phyloP scores from a whole-genome alignment of 2,888 invertebrate species.

The Schizaphis graminum region DNA sequence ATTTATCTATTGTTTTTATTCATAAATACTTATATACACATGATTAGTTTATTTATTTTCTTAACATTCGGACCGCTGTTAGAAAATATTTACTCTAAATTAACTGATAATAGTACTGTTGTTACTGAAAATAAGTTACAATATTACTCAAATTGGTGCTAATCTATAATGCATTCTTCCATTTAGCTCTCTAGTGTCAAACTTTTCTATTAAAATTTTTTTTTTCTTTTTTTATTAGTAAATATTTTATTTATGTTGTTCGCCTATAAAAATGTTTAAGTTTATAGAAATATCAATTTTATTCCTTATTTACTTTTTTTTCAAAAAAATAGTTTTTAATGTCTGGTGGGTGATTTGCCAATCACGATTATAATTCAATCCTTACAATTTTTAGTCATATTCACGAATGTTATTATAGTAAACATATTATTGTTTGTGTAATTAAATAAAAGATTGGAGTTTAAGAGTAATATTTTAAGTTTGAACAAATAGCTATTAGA shows the following conservation, averaged over 20 bases:
- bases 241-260: constrained; percentile 35
- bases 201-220: constrained; percentile 12
- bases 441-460: neutral
- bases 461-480: constrained; percentile 24
- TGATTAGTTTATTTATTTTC: constrained; percentile 26
- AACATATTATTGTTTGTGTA: constrained; percentile 13
- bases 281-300: neutral
- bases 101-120: constrained; percentile 21
- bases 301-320: neutral
- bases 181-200: constrained; percentile 47
- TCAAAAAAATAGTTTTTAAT: constrained; percentile 25
- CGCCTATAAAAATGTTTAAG: neutral
- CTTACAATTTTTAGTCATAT: neutral
- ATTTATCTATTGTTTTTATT: constrained; percentile 16
- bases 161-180: constrained; percentile 50
- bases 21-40: neutral
- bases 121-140: neutral
- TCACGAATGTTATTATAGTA: neutral
- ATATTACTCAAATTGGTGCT: constrained; percentile 55
- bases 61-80: neutral
- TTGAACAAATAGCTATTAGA: constrained; percentile 56
- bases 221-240: constrained; percentile 32
- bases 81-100: constrained; percentile 34
- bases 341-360: neutral
- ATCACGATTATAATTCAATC: constrained; percentile 6